phyloP scores from a whole-genome alignment of 1,140 invertebrate species.

The Euura lappo region DNA sequence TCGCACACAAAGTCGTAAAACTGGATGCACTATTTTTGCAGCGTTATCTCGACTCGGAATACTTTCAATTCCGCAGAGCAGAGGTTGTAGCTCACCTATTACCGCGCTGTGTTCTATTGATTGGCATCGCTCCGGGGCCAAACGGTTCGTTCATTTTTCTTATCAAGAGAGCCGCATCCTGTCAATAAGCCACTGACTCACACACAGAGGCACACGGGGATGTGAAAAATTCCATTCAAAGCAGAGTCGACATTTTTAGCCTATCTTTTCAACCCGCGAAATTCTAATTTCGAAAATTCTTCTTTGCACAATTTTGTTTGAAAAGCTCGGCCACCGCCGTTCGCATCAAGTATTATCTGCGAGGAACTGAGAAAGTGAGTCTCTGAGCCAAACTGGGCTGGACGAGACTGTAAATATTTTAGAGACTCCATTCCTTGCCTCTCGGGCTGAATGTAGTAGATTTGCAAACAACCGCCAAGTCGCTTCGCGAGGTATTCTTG shows the following conservation, averaged over 20 bases:
- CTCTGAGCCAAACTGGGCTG: background rate
- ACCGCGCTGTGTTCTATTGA: background rate
- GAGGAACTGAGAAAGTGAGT: background rate
- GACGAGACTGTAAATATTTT: slow-evolving; percentile 2
- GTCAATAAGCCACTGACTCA: no score
- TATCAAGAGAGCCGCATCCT: background rate
- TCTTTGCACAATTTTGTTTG: background rate
- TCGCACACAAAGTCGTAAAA: background rate
- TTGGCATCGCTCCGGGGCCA: background rate
- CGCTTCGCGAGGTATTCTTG: no score
- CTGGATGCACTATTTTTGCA: background rate
- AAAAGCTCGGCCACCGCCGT: background rate
- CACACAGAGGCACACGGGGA: no score
- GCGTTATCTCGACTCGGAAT: background rate
- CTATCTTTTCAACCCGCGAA: no score
- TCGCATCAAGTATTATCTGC: background rate
- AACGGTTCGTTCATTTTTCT: background rate
- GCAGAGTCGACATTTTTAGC: no score
- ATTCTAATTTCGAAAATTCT: background rate
- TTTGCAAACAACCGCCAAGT: no score
- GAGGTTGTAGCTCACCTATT: slow-evolving; percentile 5
- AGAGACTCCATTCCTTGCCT: background rate
- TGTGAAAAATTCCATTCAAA: no score
- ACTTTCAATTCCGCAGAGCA: background rate
- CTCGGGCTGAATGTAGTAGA: background rate